A percentile compares a stretch with the other conserved stretches of the same genome.
These are phyloP conservation scores for Hylaea fasciaria DNA, from an alignment of 2,888 invertebrate genomes.

Conservation along the genomic window DNA sequence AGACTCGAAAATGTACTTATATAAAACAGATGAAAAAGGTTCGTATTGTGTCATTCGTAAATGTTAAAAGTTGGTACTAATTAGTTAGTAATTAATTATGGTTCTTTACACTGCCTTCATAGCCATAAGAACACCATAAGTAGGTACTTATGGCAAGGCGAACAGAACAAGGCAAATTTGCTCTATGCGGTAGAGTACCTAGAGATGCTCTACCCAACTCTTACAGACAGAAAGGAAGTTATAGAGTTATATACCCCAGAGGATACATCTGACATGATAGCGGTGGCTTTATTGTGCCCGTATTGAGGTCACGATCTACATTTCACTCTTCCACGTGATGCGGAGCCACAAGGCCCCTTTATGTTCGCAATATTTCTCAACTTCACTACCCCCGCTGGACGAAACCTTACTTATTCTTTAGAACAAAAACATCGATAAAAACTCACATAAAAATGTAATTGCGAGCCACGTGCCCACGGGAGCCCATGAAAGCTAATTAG, in stretches of 20 bases:
- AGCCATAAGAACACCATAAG: no score
- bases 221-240: no score
- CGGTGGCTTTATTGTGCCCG: constrained; percentile 27
- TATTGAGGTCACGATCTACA: constrained; percentile 46
- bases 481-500: constrained; percentile 39
- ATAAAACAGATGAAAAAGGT: no score
- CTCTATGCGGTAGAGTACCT: no score
- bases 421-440: constrained; percentile 21
- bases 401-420: constrained; percentile 19
- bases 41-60: no score
- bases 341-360: constrained; percentile 19
- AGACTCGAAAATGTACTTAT: no score
- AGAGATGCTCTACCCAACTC: no score
- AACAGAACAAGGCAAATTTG: no score
- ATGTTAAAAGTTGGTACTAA: no score
- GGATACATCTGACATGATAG: constrained; percentile 9
- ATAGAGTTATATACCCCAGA: not conserved
- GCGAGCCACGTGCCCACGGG: constrained; percentile 27
- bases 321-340: constrained; percentile 32
- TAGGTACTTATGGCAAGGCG: no score
- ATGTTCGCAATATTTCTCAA: constrained; percentile 25
- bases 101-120: no score
- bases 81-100: no score
- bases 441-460: constrained; percentile 28
- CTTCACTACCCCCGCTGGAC: constrained; percentile 19